Evolutionary conservation across 2,888 invertebrate genomes (phyloP), one percentile per base, ranked within the genome.

Genomic region (Apeira syringaria): DNA sequence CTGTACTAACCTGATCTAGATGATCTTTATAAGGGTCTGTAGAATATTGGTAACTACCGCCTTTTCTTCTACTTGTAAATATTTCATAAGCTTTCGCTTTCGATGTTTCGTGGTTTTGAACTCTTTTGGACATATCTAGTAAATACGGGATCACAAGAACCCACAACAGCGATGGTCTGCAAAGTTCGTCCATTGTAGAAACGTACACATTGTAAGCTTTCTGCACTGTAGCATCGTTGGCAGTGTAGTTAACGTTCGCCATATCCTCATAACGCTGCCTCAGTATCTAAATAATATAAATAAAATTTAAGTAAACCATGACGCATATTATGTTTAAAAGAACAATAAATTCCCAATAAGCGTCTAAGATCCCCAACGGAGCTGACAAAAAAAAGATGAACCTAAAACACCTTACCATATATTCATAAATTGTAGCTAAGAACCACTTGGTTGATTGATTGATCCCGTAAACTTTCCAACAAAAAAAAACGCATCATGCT

Each of bases 131-230:
- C 20, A 20, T 20, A 20, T 20, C 20, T 5, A 7, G 1, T 1
- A 20, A 4, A 2, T 7, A 7, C 7, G 20, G 20, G 2, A 20
- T 2, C 2, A 20, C 7, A 20, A 20, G 20, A 7, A 7, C 20
- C 46, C 46, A 47, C 40, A 31, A 37, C 5, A 12, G 4, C 3
- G 10, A 28, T 2, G 37, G 18, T 8, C 25, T 10, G 12, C 31
- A 18, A 5, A 24, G 13, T 1, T 27, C 12, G 11, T 38, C 34
- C 32, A 47, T 42, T 8, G 7, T 8, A 2, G 12, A 1, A 1
- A 26, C 11, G 20, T 47, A 47, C 7, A 9, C 8, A n/a, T 15
- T 25, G 7, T 5, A 34, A 15, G 33, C 33, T 7, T 13, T 12
- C n/a, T 34, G 33, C 9, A 34, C 25, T 7, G 33, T 25, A 1